These are phyloP conservation scores for Drepana falcataria DNA, from an alignment of 2,888 invertebrate genomes.

Conservation along the genomic window DNA sequence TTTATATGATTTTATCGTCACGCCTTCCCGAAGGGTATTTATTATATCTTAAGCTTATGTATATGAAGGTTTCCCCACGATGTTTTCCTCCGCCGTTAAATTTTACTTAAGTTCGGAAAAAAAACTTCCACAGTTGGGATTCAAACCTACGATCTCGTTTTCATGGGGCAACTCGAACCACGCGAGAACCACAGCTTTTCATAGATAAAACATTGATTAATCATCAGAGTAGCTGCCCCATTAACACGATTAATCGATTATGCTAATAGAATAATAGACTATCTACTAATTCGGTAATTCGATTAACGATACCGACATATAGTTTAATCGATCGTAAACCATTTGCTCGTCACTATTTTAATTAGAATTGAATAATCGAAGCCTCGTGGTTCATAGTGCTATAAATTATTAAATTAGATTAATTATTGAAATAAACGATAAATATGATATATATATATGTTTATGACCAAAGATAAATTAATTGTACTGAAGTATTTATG, in stretches of 20 bases:
- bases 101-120: no score
- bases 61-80: no score
- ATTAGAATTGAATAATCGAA: not conserved
- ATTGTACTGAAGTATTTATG: not conserved
- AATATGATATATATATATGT: constrained; percentile 1
- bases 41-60: no score
- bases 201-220: not conserved
- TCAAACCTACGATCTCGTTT: no score
- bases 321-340: not conserved
- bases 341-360: not conserved
- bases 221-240: not conserved
- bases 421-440: constrained; percentile 1
- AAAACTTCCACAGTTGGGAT: no score
- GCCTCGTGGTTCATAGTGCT: not conserved
- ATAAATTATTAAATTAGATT: not conserved
- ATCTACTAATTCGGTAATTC: not conserved
- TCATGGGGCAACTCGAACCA: no score
- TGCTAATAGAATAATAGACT: not conserved
- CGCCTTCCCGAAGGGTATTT: no score
- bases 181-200: no score
- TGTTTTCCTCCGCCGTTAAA: no score
- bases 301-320: not conserved
- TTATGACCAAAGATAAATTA: not conserved
- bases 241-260: not conserved
- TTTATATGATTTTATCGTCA: no score